Base-by-base conservation (phyloP, 2,888 invertebrate genomes). In the Acrocyrtus sp. region DNA sequence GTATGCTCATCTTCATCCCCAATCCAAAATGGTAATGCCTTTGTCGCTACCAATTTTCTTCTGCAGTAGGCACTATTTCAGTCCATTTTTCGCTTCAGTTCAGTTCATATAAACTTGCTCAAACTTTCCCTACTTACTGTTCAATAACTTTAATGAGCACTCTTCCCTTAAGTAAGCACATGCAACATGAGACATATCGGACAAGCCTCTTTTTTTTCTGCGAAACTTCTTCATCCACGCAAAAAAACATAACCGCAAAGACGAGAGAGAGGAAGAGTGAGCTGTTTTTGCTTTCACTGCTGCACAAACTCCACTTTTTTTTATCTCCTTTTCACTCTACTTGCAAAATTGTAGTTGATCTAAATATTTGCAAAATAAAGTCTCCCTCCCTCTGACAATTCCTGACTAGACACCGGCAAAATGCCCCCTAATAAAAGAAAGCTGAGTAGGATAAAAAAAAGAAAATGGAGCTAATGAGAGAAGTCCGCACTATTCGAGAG, bases 131-230 rank as follows among this genome's bases (percentile, higher is more conserved):
- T n/a, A n/a, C n/a, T 26, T 41, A 50, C 34, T 48, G 24, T 48
- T 66, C 65, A 65, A 56, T 56, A 48, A 29, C 24, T 56, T 56
- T 65, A 19, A 56, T 65, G 56, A 24, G 47, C 54, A 65, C 56
- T 43, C 43, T 48, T 56, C 34, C 21, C 8, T 19, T 47, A n/a
- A n/a, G n/a, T n/a, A n/a, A n/a, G 58, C 26, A 47, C 21, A 3
- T 48, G 4, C 50, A 10, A 45, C 17, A 45, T 45, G n/a, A n/a
- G 10, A 45, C 45, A 45, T 45, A 45, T n/a, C 45, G 17, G 4
- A 4, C 17, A n/a, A 12, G 19, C 48, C 48, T 48, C 45, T n/a
- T n/a, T 48, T 53, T 27, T n/a, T n/a, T n/a, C n/a, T n/a, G n/a
- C n/a, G 22, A 21, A 48, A 5, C 4, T 5, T 26, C n/a, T 8